Evolutionary conservation across 2,113 vertebrate species (phyloP).

Genomic region (Phyllostomus discolor): DNA sequence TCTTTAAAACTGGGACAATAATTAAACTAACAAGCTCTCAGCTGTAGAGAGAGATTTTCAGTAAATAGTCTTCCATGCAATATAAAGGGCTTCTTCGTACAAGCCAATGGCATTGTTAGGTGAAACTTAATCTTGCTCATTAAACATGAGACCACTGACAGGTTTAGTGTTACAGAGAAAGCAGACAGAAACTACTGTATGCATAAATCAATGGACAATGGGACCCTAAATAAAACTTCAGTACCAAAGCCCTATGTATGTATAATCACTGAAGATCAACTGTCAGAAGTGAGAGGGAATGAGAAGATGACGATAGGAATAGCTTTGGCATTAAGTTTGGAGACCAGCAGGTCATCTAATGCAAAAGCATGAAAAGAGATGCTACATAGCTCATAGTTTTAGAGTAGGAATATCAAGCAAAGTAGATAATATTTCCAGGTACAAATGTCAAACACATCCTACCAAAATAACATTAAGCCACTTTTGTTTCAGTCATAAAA

Average conservation of each 20-base stretch:
- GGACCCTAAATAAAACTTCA: not conserved
- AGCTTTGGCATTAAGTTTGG: not conserved
- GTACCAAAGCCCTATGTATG: not conserved
- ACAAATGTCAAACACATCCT: not conserved
- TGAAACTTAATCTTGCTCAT: not conserved
- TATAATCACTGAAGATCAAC: not conserved
- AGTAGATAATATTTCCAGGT: not conserved
- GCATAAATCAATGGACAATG: not conserved
- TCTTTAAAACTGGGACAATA: not conserved
- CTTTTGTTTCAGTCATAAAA: not conserved
- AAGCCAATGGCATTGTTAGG: not conserved
- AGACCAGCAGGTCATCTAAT: not conserved
- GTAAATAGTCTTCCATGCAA: not conserved
- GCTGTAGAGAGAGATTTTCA: not conserved
- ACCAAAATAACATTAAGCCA: not conserved
- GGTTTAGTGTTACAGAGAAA: not conserved
- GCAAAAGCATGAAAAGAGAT: not conserved
- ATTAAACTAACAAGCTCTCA: not conserved
- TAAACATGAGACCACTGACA: not conserved
- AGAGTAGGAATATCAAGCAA: not conserved
- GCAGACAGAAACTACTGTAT: not conserved
- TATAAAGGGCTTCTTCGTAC: not conserved
- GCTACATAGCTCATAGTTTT: not conserved
- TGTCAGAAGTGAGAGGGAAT: not conserved
- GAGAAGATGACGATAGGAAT: not conserved